Conservation (phyloP, 2,797 vertebrate species). For the Pithecia hirsuta region DNA sequence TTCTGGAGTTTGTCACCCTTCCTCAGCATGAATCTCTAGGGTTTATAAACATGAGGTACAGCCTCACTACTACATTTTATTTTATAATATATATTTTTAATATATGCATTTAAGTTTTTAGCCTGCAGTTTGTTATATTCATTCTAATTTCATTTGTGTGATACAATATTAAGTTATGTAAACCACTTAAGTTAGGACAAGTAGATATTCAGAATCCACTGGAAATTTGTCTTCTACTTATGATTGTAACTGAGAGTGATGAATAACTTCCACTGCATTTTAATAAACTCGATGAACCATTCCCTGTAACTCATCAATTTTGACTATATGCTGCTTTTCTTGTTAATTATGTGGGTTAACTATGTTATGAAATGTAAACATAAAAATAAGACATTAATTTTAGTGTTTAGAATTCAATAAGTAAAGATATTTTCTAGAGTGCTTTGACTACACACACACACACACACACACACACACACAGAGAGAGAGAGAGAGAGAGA, state of each 20-base stretch:
- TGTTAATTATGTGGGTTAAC: not conserved
- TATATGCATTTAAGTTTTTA: not conserved
- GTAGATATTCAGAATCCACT: not conserved
- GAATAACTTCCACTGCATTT: not conserved
- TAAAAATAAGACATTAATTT: not conserved
- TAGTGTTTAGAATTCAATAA: not conserved
- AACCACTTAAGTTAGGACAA: not conserved
- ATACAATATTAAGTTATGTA: not conserved
- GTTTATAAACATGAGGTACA: not conserved
- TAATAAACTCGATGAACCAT: not conserved
- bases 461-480: not conserved
- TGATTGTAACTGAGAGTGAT: not conserved
- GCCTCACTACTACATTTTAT: not conserved
- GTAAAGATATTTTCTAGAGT: not conserved
- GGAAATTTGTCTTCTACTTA: not conserved
- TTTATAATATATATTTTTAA: not conserved
- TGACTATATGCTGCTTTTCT: not conserved
- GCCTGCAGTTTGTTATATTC: not conserved
- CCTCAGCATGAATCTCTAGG: not conserved
- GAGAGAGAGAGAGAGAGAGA: too few species aligned
- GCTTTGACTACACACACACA: not conserved
- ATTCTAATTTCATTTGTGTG: not conserved
- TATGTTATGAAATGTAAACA: not conserved
- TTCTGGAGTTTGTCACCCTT: not conserved
- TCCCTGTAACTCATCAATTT: not conserved